Base-by-base conservation (phyloP, 2,113 vertebrate species). In the Chitala chitala region DNA sequence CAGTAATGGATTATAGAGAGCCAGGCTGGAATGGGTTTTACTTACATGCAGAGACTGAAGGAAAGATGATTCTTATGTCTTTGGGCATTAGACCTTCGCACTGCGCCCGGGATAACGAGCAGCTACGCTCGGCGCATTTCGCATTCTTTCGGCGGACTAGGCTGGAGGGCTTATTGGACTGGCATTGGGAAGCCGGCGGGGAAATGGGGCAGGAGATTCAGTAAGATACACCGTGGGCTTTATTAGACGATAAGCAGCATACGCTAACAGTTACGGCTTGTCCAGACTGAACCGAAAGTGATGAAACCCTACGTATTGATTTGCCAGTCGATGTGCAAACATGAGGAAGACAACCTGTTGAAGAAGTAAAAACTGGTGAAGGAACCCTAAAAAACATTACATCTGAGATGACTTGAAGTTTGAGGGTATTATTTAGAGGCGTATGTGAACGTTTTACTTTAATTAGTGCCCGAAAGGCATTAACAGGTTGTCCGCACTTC, bases 1-100 rank as follows among this genome's bases (percentile, higher is more conserved):
- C 20, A 63, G 38, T 33, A 40, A 63, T 63, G 17, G 59, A 63
- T 33, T 36, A 63, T 63, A 63, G 15, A 63, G n/a, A n/a, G n/a
- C 31, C 33, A 12, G 5, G 59, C 59, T 8, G 3, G 20, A 33
- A 12, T 63, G 20, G 29, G 1, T 29, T 22, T 63, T 36, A 15
- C 38, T 36, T 36, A 63, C 59, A 1, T n/a, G 33, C 59, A 38
- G 31, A 63, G 13, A 63, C n/a, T 4, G 31, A 26, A 63, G 38
- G 10, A 63, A 17, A 20, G 31, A 36, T 66, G 42, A 36, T 46
- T 26, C 42, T 12, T 44, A 6, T 38, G 12, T 10, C 46, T 3
- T 55, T 17, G 1, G 3, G 69, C 38, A 2, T 17, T 51, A 71
- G 53, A 17, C 36, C 36, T 17, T 40, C n/a, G 36, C n/a, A 2